Conservation (phyloP, 2,113 vertebrate genomes). For the Bufo bufo region DNA sequence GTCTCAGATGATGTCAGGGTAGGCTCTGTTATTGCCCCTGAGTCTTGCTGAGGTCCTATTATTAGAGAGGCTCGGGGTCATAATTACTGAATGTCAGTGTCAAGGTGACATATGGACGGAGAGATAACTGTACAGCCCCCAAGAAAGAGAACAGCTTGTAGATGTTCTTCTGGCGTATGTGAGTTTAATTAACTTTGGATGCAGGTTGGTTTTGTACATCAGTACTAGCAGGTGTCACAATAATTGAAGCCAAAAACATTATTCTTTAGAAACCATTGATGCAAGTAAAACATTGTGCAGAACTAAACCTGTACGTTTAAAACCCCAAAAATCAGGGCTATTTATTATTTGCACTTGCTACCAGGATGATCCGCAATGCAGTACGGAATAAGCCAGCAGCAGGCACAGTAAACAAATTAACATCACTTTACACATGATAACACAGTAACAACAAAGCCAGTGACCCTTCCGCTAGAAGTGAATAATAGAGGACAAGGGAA, state of each 20-base stretch:
- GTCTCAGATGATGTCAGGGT: background rate
- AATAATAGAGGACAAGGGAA: background rate
- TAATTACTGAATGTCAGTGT: background rate
- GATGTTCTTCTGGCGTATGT: background rate
- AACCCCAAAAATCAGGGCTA: background rate
- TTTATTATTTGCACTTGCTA: background rate
- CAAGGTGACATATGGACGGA: conserved; percentile 48
- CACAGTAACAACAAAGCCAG: background rate
- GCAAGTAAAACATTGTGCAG: conserved; percentile 6
- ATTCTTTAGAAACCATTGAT: conserved; percentile 37
- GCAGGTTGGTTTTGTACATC: conserved; percentile 34
- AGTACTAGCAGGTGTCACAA: conserved; percentile 29
- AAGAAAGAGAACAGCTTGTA: conserved; percentile 38
- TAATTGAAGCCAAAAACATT: conserved; percentile 38
- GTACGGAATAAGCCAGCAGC: background rate
- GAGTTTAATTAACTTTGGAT: conserved; percentile 47
- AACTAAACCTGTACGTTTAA: background rate
- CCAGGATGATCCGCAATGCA: conserved; percentile 3
- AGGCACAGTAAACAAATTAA: conserved; percentile 6
- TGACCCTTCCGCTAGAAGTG: background rate
- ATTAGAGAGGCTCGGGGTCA: conserved; percentile 55
- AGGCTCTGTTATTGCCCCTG: conserved; percentile 6
- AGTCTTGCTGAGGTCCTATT: background rate
- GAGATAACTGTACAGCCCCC: conserved; percentile 31
- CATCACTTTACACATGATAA: conserved; percentile 3